Base-by-base conservation (phyloP, 2,888 invertebrate species). In the Andrena marginata region DNA sequence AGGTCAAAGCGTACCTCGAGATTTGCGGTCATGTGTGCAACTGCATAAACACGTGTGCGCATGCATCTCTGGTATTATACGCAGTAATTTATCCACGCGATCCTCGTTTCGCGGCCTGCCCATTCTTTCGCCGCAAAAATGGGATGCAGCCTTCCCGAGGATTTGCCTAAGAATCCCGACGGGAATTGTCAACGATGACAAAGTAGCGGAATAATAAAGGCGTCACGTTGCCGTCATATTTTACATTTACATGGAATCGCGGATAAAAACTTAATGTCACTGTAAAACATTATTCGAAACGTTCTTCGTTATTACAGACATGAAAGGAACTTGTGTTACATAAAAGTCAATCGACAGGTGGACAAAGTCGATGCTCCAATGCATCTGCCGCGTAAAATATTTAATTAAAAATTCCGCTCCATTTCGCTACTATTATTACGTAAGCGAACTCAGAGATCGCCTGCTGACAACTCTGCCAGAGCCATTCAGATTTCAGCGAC, bases 1-100 rank as follows among this genome's bases (percentile, higher is more conserved):
- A 67, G 64, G 80, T 72, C 75, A 80, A 80, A 82, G 81, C 60
- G 35, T 70, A 60, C 60, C 67, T 42, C 49, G 16, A 13, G 63
- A 48, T 67, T 16, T 5, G 3, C n/a, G 8, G 31, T 35, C 23
- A 35, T 56, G 20, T 10, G 35, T 26, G 51, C n/a, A 26, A 2
- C 26, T 59, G 23, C 59, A 3, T 35, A 29, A 29, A 10, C 56
- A n/a, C n/a, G 10, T 33, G 20, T 42, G 13, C 13, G 13, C 35
- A 35, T 33, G 35, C 42, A 42, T 23, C 7, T 31, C 65, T 8
- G 33, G 16, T 16, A 54, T 26, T 56, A 51, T 33, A 48, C 60
- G 70, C 51, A 31, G 63, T 35, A 48, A 72, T 80, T 78, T 72
- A 78, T 68, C 26, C 67, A 16, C 35, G 2, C 16, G 31, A 8